Conservation (phyloP, 2,888 invertebrate genomes). For the Acleris literana region DNA sequence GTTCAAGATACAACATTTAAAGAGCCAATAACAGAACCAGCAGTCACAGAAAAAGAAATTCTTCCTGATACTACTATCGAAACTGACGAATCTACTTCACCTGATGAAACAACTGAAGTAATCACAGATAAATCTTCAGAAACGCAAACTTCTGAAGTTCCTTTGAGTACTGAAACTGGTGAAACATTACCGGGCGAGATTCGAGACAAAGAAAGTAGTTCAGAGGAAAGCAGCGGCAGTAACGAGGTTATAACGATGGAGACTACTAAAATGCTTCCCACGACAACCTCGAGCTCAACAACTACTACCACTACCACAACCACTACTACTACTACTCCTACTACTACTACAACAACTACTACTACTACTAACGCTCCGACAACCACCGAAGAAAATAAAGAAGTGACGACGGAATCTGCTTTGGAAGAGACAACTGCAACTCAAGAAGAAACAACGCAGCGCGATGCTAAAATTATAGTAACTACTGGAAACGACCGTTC, state of each 20-base stretch:
- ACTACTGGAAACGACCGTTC: slow-evolving; percentile 52
- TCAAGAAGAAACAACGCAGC: slow-evolving; percentile 46
- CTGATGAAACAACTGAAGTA: slow-evolving; percentile 62
- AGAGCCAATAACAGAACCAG: slow-evolving; percentile 28
- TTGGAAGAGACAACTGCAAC: slow-evolving; percentile 42
- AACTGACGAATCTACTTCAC: slow-evolving; percentile 56
- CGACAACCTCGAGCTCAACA: slow-evolving; percentile 44
- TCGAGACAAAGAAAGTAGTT: slow-evolving; percentile 47
- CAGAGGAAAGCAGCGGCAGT: slow-evolving; percentile 68
- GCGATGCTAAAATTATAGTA: slow-evolving; percentile 51
- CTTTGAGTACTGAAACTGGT: slow-evolving; percentile 47
- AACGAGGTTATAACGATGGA: slow-evolving; percentile 66
- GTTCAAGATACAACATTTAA: slow-evolving; percentile 39
- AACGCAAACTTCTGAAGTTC: slow-evolving; percentile 43
- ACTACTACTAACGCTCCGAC: slow-evolving; percentile 39
- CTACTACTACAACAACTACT: slow-evolving; percentile 44
- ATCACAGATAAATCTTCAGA: slow-evolving; percentile 54
- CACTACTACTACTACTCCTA: slow-evolving; percentile 40
- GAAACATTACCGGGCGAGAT: slow-evolving; percentile 44
- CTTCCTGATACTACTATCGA: slow-evolving; percentile 42
- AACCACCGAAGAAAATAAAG: slow-evolving; percentile 40
- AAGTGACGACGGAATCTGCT: slow-evolving; percentile 37
- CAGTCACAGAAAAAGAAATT: slow-evolving; percentile 43
- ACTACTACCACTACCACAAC: slow-evolving; percentile 43
- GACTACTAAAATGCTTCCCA: slow-evolving; percentile 39